Percentiles rank a stretch among this genome's conserved stretches.
These are phyloP conservation scores for Archivesica marissinica DNA, from an alignment of 1,140 invertebrate genomes.

Conservation along the genomic window DNA sequence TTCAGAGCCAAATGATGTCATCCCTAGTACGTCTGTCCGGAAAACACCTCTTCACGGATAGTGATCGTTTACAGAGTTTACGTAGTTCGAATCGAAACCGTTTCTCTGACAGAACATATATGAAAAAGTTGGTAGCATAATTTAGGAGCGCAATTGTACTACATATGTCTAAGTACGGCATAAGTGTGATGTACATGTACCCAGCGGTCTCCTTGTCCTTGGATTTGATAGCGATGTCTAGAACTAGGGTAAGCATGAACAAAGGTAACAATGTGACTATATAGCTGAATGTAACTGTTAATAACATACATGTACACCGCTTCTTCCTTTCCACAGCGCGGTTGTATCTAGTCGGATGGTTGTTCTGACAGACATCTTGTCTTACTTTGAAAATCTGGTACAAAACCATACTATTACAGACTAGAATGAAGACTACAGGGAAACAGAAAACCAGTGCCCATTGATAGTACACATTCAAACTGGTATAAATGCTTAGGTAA, in stretches of 20 bases:
- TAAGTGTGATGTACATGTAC: slow-evolving; percentile 41
- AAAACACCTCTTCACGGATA: background rate
- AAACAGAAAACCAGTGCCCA: slow-evolving; percentile 12
- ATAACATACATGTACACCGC: slow-evolving; percentile 79
- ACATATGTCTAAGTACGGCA: slow-evolving; percentile 68
- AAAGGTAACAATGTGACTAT: slow-evolving; percentile 72
- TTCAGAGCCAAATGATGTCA: no score
- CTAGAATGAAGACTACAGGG: background rate
- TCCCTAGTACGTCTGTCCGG: slow-evolving; percentile 26
- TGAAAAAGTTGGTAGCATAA: slow-evolving; percentile 80
- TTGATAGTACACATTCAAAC: slow-evolving; percentile 54
- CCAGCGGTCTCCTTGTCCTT: background rate
- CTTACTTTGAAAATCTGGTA: slow-evolving; percentile 70
- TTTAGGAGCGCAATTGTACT: slow-evolving; percentile 72
- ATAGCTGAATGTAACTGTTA: slow-evolving; percentile 44
- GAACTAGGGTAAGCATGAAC: slow-evolving; percentile 68
- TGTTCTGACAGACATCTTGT: slow-evolving; percentile 62
- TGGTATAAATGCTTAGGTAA: background rate
- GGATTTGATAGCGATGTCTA: slow-evolving; percentile 57
- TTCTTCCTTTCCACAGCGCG: slow-evolving; percentile 60
- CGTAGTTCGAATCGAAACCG: slow-evolving; percentile 76
- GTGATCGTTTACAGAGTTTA: slow-evolving; percentile 65
- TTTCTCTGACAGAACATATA: no score
- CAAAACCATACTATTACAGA: slow-evolving; percentile 75
- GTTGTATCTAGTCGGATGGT: slow-evolving; percentile 26